Conservation (phyloP, 2,888 invertebrate species). For the Oligia strigilis region DNA sequence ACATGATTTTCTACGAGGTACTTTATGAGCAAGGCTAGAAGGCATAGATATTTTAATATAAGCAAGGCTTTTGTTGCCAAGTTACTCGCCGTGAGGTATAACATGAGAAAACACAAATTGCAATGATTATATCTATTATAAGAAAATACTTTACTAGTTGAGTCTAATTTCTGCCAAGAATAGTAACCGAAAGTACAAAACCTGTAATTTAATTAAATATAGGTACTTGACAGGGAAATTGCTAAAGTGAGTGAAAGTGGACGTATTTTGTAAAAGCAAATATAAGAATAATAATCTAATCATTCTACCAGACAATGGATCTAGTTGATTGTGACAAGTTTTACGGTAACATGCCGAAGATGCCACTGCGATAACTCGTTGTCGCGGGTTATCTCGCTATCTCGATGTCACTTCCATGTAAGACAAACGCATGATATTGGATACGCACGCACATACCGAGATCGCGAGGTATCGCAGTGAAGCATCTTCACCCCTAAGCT, state of each 20-base stretch:
- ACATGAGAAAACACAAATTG: neutral
- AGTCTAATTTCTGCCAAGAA: too few relatives aligned
- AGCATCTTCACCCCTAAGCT: too few relatives aligned
- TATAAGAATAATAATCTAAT: neutral
- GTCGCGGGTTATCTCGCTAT: too few relatives aligned
- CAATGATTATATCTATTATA: neutral
- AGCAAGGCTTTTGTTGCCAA: neutral
- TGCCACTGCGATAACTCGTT: too few relatives aligned
- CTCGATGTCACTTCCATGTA: too few relatives aligned
- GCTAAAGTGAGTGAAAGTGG: neutral
- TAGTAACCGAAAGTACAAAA: neutral
- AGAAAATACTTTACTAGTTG: neutral
- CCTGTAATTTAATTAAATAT: neutral
- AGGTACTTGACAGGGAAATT: too few relatives aligned
- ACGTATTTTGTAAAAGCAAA: neutral
- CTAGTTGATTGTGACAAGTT: neutral
- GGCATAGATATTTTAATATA: neutral
- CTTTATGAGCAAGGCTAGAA: neutral
- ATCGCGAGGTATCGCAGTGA: too few relatives aligned
- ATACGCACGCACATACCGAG: too few relatives aligned
- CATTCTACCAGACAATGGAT: neutral
- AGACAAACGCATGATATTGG: too few relatives aligned
- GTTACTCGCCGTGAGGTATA: neutral
- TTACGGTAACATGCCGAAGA: neutral
- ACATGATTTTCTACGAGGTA: slow-evolving; percentile 26